These are phyloP conservation scores for Acleris laterana DNA, from an alignment of 2,888 invertebrate species.

Conservation along the genomic window DNA sequence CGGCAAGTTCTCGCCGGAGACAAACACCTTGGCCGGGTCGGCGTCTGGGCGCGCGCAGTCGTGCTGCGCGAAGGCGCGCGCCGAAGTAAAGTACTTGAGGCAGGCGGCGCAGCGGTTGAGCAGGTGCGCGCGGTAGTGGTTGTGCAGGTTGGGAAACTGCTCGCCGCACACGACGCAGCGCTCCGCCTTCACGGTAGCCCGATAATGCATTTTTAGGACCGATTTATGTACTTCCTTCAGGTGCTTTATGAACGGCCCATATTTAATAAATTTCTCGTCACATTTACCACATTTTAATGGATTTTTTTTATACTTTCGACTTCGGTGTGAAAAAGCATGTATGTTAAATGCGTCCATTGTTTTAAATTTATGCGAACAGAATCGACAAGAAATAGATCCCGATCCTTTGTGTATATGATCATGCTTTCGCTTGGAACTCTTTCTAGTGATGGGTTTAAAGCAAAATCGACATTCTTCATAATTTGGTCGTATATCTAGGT, in stretches of 20 bases:
- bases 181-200: constrained; percentile 75
- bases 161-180: constrained; percentile 85
- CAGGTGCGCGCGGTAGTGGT: constrained; percentile 85
- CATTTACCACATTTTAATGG: constrained; percentile 76
- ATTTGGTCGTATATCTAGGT: constrained; percentile 47
- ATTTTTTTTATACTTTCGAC: constrained; percentile 73
- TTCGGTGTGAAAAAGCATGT: constrained; percentile 78
- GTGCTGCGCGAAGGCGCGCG: constrained; percentile 64
- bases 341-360: constrained; percentile 79
- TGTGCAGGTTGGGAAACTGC: constrained; percentile 85
- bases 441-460: constrained; percentile 74
- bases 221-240: constrained; percentile 71
- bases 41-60: constrained; percentile 67
- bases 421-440: constrained; percentile 65
- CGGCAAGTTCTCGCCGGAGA: constrained; percentile 61
- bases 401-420: constrained; percentile 70
- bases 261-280: constrained; percentile 72
- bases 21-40: constrained; percentile 71
- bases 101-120: constrained; percentile 82
- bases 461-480: constrained; percentile 79
- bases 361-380: constrained; percentile 77
- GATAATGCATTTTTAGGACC: constrained; percentile 71
- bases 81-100: constrained; percentile 73
- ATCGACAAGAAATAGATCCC: constrained; percentile 77
- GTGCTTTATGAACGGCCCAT: constrained; percentile 76